Conservation (phyloP, 35 echinoderm and acorn worm genomes). For the Acanthaster planci region DNA sequence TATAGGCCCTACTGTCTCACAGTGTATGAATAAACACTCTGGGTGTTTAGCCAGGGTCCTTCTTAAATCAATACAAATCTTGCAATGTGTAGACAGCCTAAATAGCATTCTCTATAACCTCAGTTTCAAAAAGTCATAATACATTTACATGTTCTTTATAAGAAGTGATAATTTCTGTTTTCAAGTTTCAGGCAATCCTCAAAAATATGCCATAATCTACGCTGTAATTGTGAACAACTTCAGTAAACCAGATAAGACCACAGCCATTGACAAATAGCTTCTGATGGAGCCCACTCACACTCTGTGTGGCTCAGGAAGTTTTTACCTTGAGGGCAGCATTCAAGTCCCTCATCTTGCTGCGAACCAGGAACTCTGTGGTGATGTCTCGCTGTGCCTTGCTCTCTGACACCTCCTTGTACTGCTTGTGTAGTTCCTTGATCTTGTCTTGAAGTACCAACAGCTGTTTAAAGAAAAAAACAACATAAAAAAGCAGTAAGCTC, state of each 20-base stretch:
- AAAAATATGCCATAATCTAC: too few relatives aligned
- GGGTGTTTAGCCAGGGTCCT: too few relatives aligned
- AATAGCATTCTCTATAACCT: too few relatives aligned
- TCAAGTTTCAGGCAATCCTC: too few relatives aligned
- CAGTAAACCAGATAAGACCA: background rate
- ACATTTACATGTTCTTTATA: too few relatives aligned
- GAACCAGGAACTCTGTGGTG: constrained; percentile 85
- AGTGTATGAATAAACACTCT: too few relatives aligned
- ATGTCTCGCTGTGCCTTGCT: constrained; percentile 76
- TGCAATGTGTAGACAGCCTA: too few relatives aligned
- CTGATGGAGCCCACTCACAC: background rate
- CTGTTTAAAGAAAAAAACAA: constrained; percentile 42
- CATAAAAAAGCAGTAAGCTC: background rate
- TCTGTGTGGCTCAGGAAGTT: background rate
- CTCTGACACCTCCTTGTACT: constrained; percentile 87
- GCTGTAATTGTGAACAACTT: background rate
- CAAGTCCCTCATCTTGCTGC: constrained; percentile 88
- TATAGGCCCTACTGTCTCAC: too few relatives aligned
- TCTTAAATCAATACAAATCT: too few relatives aligned
- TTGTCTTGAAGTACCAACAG: constrained; percentile 84
- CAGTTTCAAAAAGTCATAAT: too few relatives aligned
- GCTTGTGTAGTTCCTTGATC: constrained; percentile 82
- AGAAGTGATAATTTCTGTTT: too few relatives aligned
- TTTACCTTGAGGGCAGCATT: constrained; percentile 81
- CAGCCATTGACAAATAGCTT: background rate